Evolutionary conservation across 1,140 invertebrate species (phyloP).

Genomic region (Drosophila novamexicana): DNA sequence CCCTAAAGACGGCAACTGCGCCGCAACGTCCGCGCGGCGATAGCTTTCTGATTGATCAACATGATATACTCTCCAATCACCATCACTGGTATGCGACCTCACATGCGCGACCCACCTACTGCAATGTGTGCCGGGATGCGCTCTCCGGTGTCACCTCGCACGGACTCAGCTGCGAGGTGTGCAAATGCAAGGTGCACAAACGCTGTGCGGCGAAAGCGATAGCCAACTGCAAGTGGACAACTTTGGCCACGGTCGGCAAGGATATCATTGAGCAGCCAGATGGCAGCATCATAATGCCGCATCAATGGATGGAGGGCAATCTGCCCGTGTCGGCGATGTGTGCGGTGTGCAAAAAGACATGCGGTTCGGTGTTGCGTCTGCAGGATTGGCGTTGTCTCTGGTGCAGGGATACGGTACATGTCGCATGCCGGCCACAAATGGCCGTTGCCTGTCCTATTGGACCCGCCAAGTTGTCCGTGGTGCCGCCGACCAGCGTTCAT

Average conservation of each 20-base stretch:
- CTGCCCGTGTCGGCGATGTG: constrained; percentile 97
- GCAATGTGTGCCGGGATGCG: constrained; percentile 97
- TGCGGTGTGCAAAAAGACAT: constrained; percentile 97
- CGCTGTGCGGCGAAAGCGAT: constrained; percentile 95
- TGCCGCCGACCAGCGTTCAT: constrained; percentile 96
- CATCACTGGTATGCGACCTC: constrained; percentile 96
- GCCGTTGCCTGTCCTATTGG: constrained; percentile 92
- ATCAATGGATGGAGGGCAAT: constrained; percentile 99
- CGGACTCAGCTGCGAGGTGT: constrained; percentile 97
- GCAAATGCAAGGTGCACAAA: constrained; percentile 98
- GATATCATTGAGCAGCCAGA: constrained; percentile 97
- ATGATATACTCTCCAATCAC: constrained; percentile 92
- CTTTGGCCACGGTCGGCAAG: constrained; percentile 95
- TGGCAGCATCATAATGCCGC: constrained; percentile 96
- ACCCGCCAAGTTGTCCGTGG: constrained; percentile 94
- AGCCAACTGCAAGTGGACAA: constrained; percentile 98
- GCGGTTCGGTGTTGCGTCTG: constrained; percentile 96
- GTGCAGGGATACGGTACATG: constrained; percentile 97
- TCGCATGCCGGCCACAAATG: constrained; percentile 92
- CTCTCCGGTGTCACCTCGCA: constrained; percentile 96
- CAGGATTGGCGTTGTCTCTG: constrained; percentile 98
- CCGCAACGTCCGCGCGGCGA: constrained; percentile 86
- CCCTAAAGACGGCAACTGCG: constrained; percentile 89
- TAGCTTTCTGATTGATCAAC: constrained; percentile 86
- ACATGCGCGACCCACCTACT: constrained; percentile 97